Evolutionary conservation across 2,888 invertebrate species (phyloP), one percentile per base, ranked within the genome.

Genomic region (Mongoloraphidia duomilia): DNA sequence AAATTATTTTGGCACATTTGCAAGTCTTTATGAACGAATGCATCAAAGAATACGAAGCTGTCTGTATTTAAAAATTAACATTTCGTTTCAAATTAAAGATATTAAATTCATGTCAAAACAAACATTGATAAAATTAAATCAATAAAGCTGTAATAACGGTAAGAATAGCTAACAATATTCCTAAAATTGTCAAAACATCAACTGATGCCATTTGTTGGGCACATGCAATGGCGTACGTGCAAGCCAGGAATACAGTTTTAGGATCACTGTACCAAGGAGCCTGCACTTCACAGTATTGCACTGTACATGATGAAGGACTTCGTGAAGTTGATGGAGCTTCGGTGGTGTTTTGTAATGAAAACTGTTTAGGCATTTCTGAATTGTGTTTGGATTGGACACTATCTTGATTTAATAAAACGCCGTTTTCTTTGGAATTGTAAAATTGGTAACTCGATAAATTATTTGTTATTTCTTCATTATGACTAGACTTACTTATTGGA

Each of bases 101-200:
- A 26, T 26, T 6, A 26, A 26, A 26, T 26, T 26, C 26, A 4
- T 17, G 17, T 17, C 2, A 2, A 26, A 5, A 26, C 3, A 26
- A 26, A 17, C 17, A 17, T 17, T 26, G 26, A 26, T 36, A 34
- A 48, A 44, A 52, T 56, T 70, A 76, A 60, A 76, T 68, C 62
- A 77, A 70, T 67, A 79, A 72, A 68, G 79, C 76, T 62, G 80
- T 80, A 66, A 82, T 74, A 64, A 84, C 76, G 59, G 81, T 80
- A 64, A 83, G 71, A 60, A 84, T 75, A 63, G 85, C 84, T 67
- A 85, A 74, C 65, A 85, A 68, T 65, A 86, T 74, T 67, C 83
- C 80, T 67, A 84, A 74, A 66, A 83, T 72, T 63, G 83, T 80
- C 70, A 84, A 74, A 69, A 82, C 73, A 71, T 86, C 85, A 70